Evolutionary conservation across 2,888 invertebrate species (phyloP).

Genomic region (Dorcus hopei): DNA sequence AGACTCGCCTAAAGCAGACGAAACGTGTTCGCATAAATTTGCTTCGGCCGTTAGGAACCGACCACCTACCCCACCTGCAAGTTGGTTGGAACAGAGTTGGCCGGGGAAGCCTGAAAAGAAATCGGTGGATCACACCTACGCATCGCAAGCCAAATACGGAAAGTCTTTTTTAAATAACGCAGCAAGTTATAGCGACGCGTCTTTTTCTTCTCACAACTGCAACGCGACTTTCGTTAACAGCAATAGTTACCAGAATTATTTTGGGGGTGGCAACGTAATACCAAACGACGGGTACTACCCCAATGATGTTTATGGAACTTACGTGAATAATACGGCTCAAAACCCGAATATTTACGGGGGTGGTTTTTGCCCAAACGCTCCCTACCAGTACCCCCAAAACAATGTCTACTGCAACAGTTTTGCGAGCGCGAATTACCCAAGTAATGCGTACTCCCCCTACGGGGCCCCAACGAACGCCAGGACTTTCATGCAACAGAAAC

Average conservation of each 20-base stretch:
- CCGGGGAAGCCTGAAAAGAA: conserved; percentile 11
- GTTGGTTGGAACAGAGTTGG: conserved; percentile 11
- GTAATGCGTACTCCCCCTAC: conserved; percentile 9
- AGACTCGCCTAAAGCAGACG: background rate
- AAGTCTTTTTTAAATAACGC: conserved; percentile 3
- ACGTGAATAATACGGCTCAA: conserved; percentile 2
- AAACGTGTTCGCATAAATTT: conserved; percentile 3
- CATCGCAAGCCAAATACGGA: conserved; percentile 3
- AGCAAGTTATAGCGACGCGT: background rate
- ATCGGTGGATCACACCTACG: conserved; percentile 7
- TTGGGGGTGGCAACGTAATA: conserved; percentile 2
- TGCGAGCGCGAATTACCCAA: conserved; percentile 4
- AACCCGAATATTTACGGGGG: conserved; percentile 1
- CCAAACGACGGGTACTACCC: conserved; percentile 12
- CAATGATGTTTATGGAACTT: conserved; percentile 10
- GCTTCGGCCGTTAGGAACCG: background rate
- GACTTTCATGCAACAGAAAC: conserved; percentile 15
- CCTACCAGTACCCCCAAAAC: conserved; percentile 7
- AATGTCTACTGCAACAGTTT: conserved; percentile 16
- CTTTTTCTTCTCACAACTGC: conserved; percentile 11
- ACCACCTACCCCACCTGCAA: conserved; percentile 5
- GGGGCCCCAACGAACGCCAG: conserved; percentile 8
- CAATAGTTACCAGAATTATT: conserved; percentile 1
- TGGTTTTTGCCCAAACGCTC: conserved; percentile 10
- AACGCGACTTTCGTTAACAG: conserved; percentile 6